Base-by-base conservation (phyloP, 1,140 invertebrate genomes). In the Formica selysi region DNA sequence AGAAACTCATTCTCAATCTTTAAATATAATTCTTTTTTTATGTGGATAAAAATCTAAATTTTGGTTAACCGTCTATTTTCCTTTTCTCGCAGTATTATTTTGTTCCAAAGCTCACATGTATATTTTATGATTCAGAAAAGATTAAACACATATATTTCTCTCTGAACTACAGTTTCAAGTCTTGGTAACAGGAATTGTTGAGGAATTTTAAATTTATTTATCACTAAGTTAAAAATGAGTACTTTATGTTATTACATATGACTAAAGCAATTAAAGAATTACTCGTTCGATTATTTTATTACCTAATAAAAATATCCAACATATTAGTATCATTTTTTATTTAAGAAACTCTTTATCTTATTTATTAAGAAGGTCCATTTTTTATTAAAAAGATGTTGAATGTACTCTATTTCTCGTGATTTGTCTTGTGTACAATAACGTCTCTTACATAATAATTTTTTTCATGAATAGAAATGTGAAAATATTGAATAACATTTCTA, bases 131-230 rank as follows among this genome's bases (percentile, higher is more conserved):
- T 16, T 3, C 19, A 38, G 8, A 51, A 51, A 19, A 3, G 3
- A 44, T 44, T 44, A 51, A 51, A 51, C 5, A 51, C 16, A 19
- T 4, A 19, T 51, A 51, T 51, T 51, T 51, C 4, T 19, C 16
- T 51, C 48, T 51, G 48, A 51, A 19, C 16, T 48, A 3, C 11
- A 8, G 44, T 13, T 4, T 10, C 44, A 48, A 48, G 11, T 51
- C 16, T 51, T 19, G 13, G 16, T 4, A 51, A 51, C 16, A 4
- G 16, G 5, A 51, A 51, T 51, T 51, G 16, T 16, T 16, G 10
- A 44, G 41, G 10, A 71, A 29, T 68, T 68, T 3, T 68, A 13
- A 8, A 19, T 32, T 73, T 54, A 73, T 73, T n/a, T 57, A 57
- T 38, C 19, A 51, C 3, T 51, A 57, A 57, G 0, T 51, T 54